These are phyloP conservation scores for Bergia sp. DNA, from an alignment of 92 coral and sea anemone genomes.

Conservation along the genomic window DNA sequence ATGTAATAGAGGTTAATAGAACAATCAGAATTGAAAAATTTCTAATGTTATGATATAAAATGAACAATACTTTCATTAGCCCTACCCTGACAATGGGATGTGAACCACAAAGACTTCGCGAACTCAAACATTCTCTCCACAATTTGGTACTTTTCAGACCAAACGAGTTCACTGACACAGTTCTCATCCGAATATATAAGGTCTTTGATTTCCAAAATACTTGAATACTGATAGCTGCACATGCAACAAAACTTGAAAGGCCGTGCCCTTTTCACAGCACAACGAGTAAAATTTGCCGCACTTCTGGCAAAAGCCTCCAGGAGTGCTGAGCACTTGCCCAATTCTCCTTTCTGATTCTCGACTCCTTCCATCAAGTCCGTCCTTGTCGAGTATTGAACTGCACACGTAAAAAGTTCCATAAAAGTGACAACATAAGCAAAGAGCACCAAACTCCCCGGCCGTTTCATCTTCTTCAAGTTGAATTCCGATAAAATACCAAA, in stretches of 20 bases:
- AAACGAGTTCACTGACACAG: conserved; percentile 20
- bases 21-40: neutral
- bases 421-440: neutral
- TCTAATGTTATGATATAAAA: neutral
- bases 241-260: conserved; percentile 42
- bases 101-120: conserved; percentile 32
- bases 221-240: conserved; percentile 31
- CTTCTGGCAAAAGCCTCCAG: conserved; percentile 15
- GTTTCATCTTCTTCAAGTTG: neutral
- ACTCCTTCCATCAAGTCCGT: neutral
- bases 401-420: neutral
- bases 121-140: conserved; percentile 15
- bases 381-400: neutral
- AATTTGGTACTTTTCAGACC: conserved; percentile 38
- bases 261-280: conserved; percentile 34
- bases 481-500: neutral
- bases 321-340: conserved; percentile 2
- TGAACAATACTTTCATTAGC: neutral
- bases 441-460: neutral
- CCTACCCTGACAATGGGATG: conserved; percentile 39
- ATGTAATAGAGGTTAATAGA: too few species aligned
- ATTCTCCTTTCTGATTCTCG: neutral
- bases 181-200: neutral
- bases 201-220: neutral
- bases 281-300: conserved; percentile 26